These are phyloP conservation scores for Drosophila nigromelanica DNA, from an alignment of 1,140 invertebrate genomes.

Conservation along the genomic window DNA sequence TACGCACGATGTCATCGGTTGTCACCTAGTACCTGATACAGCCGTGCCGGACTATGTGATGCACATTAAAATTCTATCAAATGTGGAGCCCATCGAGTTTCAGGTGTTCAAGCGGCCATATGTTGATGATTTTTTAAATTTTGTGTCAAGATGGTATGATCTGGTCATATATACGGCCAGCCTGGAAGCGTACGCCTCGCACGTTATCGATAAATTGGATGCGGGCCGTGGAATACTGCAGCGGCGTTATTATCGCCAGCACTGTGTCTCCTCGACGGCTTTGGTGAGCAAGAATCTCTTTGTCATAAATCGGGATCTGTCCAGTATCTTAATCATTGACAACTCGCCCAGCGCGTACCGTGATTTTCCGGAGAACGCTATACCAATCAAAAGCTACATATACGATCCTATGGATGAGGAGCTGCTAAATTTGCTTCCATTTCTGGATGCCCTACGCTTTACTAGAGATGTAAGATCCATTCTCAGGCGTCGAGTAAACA, in stretches of 20 bases:
- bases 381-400: slow-evolving; percentile 59
- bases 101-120: slow-evolving; percentile 60
- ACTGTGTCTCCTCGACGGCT: slow-evolving; percentile 26
- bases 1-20: slow-evolving; percentile 36
- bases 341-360: slow-evolving; percentile 61
- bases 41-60: slow-evolving; percentile 52
- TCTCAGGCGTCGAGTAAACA: slow-evolving; percentile 31
- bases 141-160: slow-evolving; percentile 63
- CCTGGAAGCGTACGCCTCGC: slow-evolving; percentile 51
- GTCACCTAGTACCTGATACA: slow-evolving; percentile 24
- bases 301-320: slow-evolving; percentile 42
- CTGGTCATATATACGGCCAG: slow-evolving; percentile 68
- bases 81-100: slow-evolving; percentile 27
- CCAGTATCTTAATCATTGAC: slow-evolving; percentile 52
- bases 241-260: slow-evolving; percentile 59
- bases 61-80: slow-evolving; percentile 8
- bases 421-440: slow-evolving; percentile 60
- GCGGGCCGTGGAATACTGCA: slow-evolving; percentile 43
- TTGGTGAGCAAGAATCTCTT: slow-evolving; percentile 51
- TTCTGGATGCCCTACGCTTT: slow-evolving; percentile 66
- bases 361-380: slow-evolving; percentile 56
- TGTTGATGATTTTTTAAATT: slow-evolving; percentile 53
- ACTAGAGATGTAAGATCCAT: slow-evolving; percentile 60
- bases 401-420: slow-evolving; percentile 54
- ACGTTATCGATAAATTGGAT: slow-evolving; percentile 57